These are phyloP conservation scores for Maconellicoccus hirsutus DNA, from an alignment of 1,140 invertebrate species.

Conservation along the genomic window DNA sequence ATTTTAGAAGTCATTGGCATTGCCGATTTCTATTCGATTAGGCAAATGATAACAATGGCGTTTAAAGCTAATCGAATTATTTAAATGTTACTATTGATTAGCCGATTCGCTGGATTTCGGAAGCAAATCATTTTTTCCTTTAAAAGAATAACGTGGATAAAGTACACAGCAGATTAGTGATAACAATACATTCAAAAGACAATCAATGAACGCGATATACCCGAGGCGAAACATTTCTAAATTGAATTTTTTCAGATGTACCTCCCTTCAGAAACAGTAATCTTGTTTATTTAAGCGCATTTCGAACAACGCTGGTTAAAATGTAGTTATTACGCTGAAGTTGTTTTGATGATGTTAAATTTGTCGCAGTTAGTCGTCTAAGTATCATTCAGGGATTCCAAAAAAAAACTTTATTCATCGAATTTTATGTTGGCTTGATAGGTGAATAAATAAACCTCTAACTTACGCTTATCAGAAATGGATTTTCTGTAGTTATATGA, in stretches of 20 bases:
- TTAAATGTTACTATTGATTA: not conserved
- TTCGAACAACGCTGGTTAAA: slow-evolving; percentile 8
- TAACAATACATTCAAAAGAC: slow-evolving; percentile 12
- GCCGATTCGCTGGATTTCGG: not conserved
- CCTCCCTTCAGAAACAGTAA: not conserved
- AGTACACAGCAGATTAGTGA: not conserved
- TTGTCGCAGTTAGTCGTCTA: slow-evolving; percentile 13
- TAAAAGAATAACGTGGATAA: not conserved
- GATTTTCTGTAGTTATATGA: too few species aligned
- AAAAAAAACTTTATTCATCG: not conserved
- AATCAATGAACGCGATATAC: slow-evolving; percentile 14
- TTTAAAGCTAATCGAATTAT: not conserved
- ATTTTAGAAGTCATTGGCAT: too few species aligned
- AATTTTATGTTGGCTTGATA: too few species aligned
- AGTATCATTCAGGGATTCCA: slow-evolving; percentile 13
- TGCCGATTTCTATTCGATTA: not conserved
- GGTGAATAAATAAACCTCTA: too few species aligned
- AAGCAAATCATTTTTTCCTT: too few species aligned
- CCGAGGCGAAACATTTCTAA: slow-evolving; percentile 20
- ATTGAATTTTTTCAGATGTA: slow-evolving; percentile 1
- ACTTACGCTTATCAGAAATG: too few species aligned
- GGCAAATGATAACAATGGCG: not conserved
- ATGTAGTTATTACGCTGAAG: slow-evolving; percentile 19
- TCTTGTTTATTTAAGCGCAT: slow-evolving; percentile 21
- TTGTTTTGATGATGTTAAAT: slow-evolving; percentile 22